Evolutionary conservation across 2,113 vertebrate species (phyloP).

Genomic region (Lepisosteus osseus): DNA sequence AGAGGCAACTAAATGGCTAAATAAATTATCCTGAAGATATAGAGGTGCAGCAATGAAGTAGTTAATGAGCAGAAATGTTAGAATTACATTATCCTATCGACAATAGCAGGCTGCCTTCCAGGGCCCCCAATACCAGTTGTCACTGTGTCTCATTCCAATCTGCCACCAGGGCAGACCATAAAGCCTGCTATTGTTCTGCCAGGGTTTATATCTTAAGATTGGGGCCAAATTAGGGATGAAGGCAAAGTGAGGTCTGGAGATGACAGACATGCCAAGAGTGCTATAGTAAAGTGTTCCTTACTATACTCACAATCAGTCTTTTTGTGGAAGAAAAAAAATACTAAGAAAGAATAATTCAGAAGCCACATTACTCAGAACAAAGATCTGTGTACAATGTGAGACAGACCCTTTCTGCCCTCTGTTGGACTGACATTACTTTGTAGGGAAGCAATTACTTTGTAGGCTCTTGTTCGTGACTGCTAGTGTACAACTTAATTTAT

Average conservation of each 20-base stretch:
- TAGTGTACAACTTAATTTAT: no score
- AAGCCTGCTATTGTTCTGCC: constrained; percentile 24
- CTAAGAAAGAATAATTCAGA: neutral
- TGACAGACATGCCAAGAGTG: constrained; percentile 27
- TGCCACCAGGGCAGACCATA: constrained; percentile 2
- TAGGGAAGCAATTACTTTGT: no score
- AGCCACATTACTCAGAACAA: neutral
- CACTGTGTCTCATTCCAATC: constrained; percentile 21
- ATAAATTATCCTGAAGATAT: neutral
- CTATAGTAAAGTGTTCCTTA: constrained; percentile 29
- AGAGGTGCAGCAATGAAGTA: neutral
- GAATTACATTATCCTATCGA: neutral
- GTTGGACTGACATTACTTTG: neutral
- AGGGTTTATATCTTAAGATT: constrained; percentile 8
- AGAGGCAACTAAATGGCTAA: neutral
- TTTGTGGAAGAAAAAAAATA: constrained; percentile 5
- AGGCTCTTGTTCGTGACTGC: no score
- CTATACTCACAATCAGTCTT: constrained; percentile 9
- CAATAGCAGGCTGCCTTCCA: neutral
- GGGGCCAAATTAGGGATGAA: constrained; percentile 15
- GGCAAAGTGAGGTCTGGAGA: constrained; percentile 3
- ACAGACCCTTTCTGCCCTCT: constrained; percentile 6
- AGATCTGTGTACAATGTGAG: neutral
- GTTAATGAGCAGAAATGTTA: neutral
- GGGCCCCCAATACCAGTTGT: constrained; percentile 19